These are phyloP conservation scores for Excalfactoria chinensis DNA, from an alignment of 2,113 vertebrate species.

Conservation along the genomic window DNA sequence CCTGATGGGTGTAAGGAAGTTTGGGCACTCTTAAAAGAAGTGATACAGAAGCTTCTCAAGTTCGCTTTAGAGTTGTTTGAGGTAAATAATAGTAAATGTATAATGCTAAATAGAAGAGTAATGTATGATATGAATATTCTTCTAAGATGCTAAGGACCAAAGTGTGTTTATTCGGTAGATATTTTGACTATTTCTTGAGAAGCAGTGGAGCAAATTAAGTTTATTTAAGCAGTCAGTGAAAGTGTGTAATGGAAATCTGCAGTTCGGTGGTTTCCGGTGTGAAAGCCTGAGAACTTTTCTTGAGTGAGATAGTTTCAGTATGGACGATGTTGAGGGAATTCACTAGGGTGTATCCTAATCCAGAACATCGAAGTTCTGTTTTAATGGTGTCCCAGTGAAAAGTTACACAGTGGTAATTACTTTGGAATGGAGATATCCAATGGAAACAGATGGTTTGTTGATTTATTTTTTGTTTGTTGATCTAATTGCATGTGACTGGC, in stretches of 20 bases:
- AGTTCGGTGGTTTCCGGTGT: not conserved
- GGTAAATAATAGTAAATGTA: not conserved
- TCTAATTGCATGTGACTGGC: fast-evolving
- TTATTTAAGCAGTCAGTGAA: not conserved
- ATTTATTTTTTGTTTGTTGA: not conserved
- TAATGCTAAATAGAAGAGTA: not conserved
- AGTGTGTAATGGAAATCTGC: not conserved
- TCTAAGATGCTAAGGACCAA: not conserved
- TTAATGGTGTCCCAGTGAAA: not conserved
- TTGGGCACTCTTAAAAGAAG: not conserved
- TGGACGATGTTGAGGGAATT: not conserved
- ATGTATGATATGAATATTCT: fast-evolving
- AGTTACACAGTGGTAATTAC: not conserved
- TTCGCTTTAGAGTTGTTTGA: not conserved
- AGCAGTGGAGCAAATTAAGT: not conserved
- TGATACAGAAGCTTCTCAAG: fast-evolving
- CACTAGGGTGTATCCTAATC: fast-evolving
- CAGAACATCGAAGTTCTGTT: not conserved
- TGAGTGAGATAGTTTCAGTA: not conserved
- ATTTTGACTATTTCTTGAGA: not conserved
- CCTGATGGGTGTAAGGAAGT: not conserved
- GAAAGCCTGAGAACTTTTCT: not conserved
- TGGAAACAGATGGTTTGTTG: not conserved
- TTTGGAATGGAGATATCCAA: not conserved
- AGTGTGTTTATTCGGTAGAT: not conserved